These are phyloP conservation scores for Hypotaenidia philippensis DNA, from an alignment of 2,797 vertebrate species.

Conservation along the genomic window DNA sequence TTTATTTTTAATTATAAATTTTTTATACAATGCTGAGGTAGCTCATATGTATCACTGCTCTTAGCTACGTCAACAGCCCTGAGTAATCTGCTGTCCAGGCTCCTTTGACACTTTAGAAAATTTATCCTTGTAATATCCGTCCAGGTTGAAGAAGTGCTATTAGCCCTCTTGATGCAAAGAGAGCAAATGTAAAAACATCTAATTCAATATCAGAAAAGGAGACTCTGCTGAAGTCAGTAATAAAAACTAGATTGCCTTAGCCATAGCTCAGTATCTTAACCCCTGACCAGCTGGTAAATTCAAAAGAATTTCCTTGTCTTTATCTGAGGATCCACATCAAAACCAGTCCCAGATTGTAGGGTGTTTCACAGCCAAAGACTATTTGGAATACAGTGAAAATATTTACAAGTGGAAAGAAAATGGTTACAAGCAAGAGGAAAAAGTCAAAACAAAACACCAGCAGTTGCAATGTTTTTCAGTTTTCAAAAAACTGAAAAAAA, in stretches of 20 bases:
- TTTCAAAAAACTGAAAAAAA: neutral
- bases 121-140: neutral
- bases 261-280: neutral
- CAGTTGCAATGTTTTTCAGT: neutral
- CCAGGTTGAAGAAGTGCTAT: neutral
- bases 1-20: neutral
- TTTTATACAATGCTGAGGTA: neutral
- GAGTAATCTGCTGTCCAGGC: neutral
- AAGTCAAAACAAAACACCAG: neutral
- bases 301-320: neutral
- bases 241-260: neutral
- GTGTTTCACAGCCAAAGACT: neutral
- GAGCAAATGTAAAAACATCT: neutral
- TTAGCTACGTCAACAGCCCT: neutral
- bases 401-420: neutral
- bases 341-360: neutral
- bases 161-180: neutral
- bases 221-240: neutral
- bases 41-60: neutral
- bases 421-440: neutral
- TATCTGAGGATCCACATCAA: neutral
- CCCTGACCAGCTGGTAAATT: neutral
- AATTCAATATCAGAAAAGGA: neutral
- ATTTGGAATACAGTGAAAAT: neutral
- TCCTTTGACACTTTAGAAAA: neutral